These are phyloP conservation scores for Momotus momota DNA, from an alignment of 2,797 vertebrate species.

Conservation along the genomic window DNA sequence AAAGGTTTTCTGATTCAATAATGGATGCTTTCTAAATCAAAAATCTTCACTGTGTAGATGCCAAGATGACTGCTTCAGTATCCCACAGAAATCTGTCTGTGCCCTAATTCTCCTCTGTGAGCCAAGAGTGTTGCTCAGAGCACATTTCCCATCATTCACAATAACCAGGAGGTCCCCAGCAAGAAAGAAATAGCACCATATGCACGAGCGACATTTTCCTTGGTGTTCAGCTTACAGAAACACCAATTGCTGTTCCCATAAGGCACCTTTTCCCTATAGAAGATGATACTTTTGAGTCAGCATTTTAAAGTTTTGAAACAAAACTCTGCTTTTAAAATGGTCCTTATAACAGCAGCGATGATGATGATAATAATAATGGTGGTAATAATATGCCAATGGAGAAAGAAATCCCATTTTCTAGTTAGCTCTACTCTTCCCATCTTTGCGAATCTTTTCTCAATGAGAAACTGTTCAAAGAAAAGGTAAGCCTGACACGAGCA, in stretches of 20 bases:
- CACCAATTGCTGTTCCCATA: not conserved
- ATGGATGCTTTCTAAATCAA: not conserved
- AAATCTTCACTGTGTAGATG: not conserved
- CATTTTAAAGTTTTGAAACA: not conserved
- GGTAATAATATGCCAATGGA: not conserved
- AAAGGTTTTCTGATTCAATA: not conserved
- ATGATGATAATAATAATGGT: not conserved
- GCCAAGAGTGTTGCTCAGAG: not conserved
- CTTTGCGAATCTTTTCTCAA: not conserved
- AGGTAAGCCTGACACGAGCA: not conserved
- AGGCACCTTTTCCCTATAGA: not conserved
- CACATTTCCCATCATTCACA: not conserved
- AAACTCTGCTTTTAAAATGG: not conserved
- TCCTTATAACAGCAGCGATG: not conserved
- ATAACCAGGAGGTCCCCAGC: not conserved
- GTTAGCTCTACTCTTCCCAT: not conserved
- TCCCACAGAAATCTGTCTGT: not conserved
- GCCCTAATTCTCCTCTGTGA: not conserved
- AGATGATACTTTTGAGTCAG: not conserved
- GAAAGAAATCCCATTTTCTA: not conserved
- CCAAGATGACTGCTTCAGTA: not conserved
- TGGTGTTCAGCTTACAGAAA: not conserved
- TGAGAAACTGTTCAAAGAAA: not conserved
- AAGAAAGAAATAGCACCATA: not conserved
- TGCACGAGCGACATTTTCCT: not conserved